phyloP scores from a whole-genome alignment of 2,888 invertebrate genomes.

The Cephus rjabovi region DNA sequence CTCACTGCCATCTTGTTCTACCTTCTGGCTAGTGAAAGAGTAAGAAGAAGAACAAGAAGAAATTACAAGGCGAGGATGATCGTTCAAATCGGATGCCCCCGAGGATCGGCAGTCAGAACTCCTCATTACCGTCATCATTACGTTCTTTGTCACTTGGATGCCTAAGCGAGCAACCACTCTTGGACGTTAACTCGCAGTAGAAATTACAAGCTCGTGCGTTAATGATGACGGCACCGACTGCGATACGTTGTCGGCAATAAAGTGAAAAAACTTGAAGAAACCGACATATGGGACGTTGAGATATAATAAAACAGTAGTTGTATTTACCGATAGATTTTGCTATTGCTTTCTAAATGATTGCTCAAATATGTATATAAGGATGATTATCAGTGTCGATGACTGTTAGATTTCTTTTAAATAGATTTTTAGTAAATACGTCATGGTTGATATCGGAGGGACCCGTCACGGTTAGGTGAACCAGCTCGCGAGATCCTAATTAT shows the following conservation, averaged over 20 bases:
- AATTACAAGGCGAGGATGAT: slow-evolving; percentile 32
- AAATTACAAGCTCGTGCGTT: background rate
- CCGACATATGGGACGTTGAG: background rate
- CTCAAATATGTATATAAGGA: background rate
- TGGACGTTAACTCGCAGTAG: slow-evolving; percentile 1
- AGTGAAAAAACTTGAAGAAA: background rate
- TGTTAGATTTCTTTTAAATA: background rate
- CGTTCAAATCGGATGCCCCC: slow-evolving; percentile 33
- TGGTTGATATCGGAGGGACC: background rate
- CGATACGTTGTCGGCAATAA: background rate
- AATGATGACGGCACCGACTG: slow-evolving; percentile 1
- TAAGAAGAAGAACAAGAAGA: slow-evolving; percentile 17
- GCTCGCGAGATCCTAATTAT: slow-evolving; percentile 42
- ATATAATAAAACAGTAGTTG: background rate
- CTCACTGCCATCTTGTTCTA: slow-evolving; percentile 7
- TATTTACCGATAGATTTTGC: background rate
- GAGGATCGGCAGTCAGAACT: slow-evolving; percentile 28
- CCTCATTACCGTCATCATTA: slow-evolving; percentile 35
- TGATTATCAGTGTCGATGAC: background rate
- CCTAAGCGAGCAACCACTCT: background rate
- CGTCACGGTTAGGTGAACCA: too few species aligned
- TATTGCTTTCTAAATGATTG: background rate
- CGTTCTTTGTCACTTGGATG: slow-evolving; percentile 28
- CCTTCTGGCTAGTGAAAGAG: slow-evolving; percentile 16
- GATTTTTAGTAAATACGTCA: background rate